Evolutionary conservation across 1,140 invertebrate species (phyloP).

Genomic region (Diplogasteroides magnus): DNA sequence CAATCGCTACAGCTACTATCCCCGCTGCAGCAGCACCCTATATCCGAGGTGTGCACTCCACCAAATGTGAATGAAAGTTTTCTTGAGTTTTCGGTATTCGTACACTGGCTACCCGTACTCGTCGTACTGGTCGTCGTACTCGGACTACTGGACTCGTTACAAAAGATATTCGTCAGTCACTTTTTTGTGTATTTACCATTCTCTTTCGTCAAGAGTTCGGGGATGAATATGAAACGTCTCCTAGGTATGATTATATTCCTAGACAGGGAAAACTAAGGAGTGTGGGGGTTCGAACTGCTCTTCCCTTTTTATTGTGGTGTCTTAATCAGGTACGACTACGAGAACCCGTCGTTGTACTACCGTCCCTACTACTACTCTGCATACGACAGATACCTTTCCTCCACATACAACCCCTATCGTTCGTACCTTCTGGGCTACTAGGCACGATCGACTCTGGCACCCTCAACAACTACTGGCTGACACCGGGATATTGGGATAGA

Average conservation of each 20-base stretch:
- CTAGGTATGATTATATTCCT: background rate
- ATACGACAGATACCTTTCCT: conserved; percentile 19
- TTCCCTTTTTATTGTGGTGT: background rate
- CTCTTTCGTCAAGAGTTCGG: background rate
- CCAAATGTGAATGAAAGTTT: too few species aligned
- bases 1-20: too few species aligned
- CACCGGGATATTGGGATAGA: conserved; percentile 32
- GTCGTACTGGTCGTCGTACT: conserved; percentile 28
- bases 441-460: conserved; percentile 32
- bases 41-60: too few species aligned
- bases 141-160: conserved; percentile 28
- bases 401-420: conserved; percentile 28
- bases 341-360: conserved; percentile 28
- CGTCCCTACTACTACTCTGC: conserved; percentile 23
- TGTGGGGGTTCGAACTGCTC: background rate
- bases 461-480: conserved; percentile 35
- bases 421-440: conserved; percentile 19
- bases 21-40: too few species aligned
- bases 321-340: conserved; percentile 31
- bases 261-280: background rate
- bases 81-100: too few species aligned
- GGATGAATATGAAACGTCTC: background rate
- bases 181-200: background rate
- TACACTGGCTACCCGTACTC: too few species aligned
- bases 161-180: conserved; percentile 23